phyloP scores from a whole-genome alignment of 2,113 vertebrate genomes.

The Aythya baeri region DNA sequence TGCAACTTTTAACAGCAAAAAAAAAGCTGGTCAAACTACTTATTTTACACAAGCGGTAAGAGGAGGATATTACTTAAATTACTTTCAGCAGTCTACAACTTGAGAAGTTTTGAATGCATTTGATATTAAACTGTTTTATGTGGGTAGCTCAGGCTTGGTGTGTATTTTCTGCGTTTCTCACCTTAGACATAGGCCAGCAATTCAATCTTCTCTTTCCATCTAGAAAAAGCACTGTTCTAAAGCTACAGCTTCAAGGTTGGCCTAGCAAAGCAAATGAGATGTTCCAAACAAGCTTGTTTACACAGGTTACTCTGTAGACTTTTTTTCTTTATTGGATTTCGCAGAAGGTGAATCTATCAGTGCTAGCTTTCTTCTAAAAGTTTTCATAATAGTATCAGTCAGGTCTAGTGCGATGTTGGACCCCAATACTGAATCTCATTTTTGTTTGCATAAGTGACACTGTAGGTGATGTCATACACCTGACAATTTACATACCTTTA shows the following conservation, averaged over 20 bases:
- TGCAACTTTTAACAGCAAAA: neutral
- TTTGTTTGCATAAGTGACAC: neutral
- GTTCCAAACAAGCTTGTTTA: neutral
- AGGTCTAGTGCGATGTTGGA: neutral
- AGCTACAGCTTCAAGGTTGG: neutral
- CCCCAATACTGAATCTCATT: neutral
- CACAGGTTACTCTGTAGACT: neutral
- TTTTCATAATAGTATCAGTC: neutral
- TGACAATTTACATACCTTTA: neutral
- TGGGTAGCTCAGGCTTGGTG: neutral
- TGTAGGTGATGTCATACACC: neutral
- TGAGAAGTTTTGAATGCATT: neutral
- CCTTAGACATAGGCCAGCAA: neutral
- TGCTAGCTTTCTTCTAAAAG: neutral
- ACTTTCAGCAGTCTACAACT: neutral
- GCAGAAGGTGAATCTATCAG: neutral
- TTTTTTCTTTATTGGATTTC: neutral
- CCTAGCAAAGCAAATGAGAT: neutral
- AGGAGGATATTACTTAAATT: neutral
- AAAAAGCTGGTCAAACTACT: neutral
- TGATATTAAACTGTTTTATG: neutral
- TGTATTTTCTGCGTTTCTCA: neutral
- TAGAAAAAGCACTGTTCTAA: neutral
- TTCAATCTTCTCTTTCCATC: neutral
- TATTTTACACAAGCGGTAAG: neutral